phyloP scores from a whole-genome alignment of 2,113 vertebrate species.

The Leptodactylus fuscus region DNA sequence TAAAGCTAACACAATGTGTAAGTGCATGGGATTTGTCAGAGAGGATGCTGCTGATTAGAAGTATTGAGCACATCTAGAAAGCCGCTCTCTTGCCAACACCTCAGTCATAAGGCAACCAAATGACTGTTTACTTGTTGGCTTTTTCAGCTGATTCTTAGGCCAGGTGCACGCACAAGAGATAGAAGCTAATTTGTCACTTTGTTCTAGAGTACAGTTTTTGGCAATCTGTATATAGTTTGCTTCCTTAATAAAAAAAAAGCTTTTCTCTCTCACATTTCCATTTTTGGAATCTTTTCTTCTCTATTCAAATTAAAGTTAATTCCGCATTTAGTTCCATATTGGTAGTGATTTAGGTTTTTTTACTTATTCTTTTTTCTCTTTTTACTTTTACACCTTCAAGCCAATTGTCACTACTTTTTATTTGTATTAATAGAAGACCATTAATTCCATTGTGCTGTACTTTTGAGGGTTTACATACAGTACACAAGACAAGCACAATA shows the following conservation, averaged over 20 bases:
- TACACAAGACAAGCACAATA: too few relatives aligned
- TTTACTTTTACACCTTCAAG: not conserved
- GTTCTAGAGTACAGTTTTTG: not conserved
- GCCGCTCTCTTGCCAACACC: not conserved
- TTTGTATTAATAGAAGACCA: too few relatives aligned
- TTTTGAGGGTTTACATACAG: too few relatives aligned
- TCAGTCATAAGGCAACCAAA: conserved; percentile 33
- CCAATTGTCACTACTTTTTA: too few relatives aligned
- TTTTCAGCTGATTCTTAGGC: not conserved
- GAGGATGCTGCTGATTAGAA: too few relatives aligned
- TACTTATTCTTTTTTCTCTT: not conserved
- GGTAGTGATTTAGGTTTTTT: not conserved
- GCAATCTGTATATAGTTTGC: not conserved
- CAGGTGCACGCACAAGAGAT: conserved; percentile 36
- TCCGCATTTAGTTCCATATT: not conserved
- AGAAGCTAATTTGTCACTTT: conserved; percentile 25
- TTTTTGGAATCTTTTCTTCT: not conserved
- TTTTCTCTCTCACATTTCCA: not conserved
- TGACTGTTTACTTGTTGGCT: conserved; percentile 26
- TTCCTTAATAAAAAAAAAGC: conserved; percentile 13
- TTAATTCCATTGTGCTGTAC: too few relatives aligned
- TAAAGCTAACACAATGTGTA: not conserved
- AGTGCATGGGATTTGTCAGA: conserved; percentile 2
- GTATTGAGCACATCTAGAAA: conserved; percentile 26
- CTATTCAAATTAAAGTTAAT: not conserved